phyloP scores from a whole-genome alignment of 1,140 invertebrate genomes.

The Aphis gossypii region DNA sequence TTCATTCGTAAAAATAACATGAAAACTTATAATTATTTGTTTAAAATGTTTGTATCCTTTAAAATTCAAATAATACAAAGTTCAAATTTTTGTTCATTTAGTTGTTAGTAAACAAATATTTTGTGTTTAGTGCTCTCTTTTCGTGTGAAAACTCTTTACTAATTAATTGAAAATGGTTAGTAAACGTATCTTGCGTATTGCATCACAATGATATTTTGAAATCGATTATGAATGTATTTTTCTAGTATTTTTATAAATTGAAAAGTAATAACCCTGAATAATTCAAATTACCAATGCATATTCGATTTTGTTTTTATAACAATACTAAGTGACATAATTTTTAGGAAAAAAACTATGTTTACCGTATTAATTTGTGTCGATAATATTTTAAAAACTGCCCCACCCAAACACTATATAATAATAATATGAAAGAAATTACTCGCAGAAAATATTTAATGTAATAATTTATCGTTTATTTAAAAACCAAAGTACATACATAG shows the following conservation, averaged over 20 bases:
- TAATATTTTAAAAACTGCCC: neutral
- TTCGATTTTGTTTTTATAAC: neutral
- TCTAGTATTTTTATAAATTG: too few relatives aligned
- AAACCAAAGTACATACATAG: neutral
- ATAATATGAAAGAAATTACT: neutral
- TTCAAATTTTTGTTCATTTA: neutral
- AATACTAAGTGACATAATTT: too few relatives aligned
- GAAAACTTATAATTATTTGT: neutral
- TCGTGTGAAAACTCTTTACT: neutral
- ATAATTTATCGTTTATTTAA: neutral
- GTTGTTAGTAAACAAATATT: neutral
- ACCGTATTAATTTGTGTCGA: too few relatives aligned
- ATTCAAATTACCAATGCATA: neutral
- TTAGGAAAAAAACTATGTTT: neutral
- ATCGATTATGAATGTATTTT: neutral
- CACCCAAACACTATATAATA: too few relatives aligned
- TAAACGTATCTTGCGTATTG: neutral
- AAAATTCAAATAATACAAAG: neutral
- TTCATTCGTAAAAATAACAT: too few relatives aligned
- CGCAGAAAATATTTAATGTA: neutral
- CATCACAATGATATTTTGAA: neutral
- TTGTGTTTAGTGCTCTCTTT: neutral
- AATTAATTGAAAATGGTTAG: neutral
- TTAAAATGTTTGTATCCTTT: neutral
- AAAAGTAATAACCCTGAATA: neutral